Evolutionary conservation across 2,797 vertebrate species (phyloP).

Genomic region (Peromyscus aztecus): DNA sequence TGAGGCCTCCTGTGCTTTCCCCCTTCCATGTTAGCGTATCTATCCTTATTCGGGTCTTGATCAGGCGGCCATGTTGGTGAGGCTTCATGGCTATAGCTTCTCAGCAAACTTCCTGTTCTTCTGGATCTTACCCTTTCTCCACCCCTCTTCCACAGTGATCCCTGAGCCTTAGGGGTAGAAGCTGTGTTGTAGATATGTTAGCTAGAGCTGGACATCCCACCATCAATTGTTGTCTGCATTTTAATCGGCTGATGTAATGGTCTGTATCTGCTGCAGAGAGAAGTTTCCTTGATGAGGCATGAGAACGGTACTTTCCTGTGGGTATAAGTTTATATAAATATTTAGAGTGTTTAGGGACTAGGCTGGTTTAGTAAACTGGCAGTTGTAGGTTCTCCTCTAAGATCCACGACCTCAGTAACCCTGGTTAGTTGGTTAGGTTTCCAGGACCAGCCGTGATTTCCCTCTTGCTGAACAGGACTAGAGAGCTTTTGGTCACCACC

Average conservation of each 20-base stretch:
- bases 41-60: too few relatives aligned
- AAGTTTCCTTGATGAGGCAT: neutral
- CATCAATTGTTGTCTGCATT: neutral
- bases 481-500: neutral
- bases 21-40: too few relatives aligned
- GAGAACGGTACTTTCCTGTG: neutral
- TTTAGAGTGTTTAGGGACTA: neutral
- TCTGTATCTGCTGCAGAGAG: neutral
- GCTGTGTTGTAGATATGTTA: neutral
- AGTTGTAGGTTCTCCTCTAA: neutral
- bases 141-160: neutral
- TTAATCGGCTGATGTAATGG: neutral
- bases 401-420: neutral
- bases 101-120: neutral
- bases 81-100: neutral
- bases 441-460: neutral
- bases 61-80: neutral
- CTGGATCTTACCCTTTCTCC: neutral
- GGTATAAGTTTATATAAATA: neutral
- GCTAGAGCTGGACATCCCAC: neutral
- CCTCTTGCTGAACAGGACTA: neutral
- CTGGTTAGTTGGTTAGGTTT: neutral
- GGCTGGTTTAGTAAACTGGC: neutral
- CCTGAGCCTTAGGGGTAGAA: neutral
- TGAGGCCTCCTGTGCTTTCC: neutral